Evolutionary conservation across 1,140 invertebrate species (phyloP).

Genomic region (Araneus ventricosus): DNA sequence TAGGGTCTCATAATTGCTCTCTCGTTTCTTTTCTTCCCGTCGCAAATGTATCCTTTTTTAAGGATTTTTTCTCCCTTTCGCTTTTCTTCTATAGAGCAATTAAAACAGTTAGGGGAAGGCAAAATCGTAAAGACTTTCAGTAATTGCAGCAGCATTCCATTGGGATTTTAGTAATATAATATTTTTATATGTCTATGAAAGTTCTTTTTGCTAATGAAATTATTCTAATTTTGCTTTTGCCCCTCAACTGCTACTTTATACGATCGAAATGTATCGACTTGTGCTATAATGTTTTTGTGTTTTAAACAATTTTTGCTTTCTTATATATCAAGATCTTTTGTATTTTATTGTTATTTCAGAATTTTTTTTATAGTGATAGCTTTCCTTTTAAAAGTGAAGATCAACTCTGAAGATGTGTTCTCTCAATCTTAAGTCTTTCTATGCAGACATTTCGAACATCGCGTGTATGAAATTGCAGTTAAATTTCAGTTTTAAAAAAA

Average conservation of each 20-base stretch:
- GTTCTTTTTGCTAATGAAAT: background rate
- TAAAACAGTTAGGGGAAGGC: constrained; percentile 36
- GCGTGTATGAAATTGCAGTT: too few species aligned
- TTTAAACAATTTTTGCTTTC: background rate
- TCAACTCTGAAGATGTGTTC: too few species aligned
- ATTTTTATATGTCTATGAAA: constrained; percentile 2
- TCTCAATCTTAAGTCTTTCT: too few species aligned
- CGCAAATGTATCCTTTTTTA: constrained; percentile 39
- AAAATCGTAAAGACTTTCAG: constrained; percentile 27
- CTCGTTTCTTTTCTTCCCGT: constrained; percentile 51
- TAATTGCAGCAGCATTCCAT: constrained; percentile 55
- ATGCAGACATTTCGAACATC: too few species aligned
- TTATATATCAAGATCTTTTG: background rate
- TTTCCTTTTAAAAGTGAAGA: too few species aligned
- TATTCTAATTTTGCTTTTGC: background rate
- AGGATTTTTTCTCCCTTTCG: background rate
- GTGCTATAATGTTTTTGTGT: background rate
- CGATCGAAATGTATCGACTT: background rate
- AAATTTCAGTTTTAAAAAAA: too few species aligned
- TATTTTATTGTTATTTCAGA: background rate
- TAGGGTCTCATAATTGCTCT: constrained; percentile 63
- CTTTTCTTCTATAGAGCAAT: constrained; percentile 43
- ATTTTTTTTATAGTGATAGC: background rate
- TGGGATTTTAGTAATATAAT: constrained; percentile 40
- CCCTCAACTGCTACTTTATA: background rate